A percentile compares a stretch with the other conserved stretches of the same genome.
phyloP scores from a whole-genome alignment of 1,140 invertebrate species.

The Centruroides vittatus region DNA sequence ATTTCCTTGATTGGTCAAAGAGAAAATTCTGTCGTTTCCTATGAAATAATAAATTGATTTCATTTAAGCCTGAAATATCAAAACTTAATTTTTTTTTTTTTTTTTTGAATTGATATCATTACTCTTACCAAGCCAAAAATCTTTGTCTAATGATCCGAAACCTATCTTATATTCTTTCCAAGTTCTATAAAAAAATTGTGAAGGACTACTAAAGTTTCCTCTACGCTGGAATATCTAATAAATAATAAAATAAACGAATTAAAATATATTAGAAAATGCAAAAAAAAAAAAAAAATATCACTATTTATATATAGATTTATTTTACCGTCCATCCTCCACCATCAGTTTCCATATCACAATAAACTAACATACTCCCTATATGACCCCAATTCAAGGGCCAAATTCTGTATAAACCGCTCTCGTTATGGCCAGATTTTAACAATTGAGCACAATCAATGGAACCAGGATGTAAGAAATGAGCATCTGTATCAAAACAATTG shows the following conservation, averaged over 20 bases:
- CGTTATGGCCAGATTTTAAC: conserved; percentile 13
- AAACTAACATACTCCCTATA: conserved; percentile 22
- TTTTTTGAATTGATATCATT: too few species aligned
- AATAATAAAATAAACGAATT: not conserved
- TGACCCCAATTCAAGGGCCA: conserved; percentile 7
- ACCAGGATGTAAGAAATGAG: not conserved
- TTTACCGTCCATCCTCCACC: conserved; percentile 29
- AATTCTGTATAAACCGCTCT: conserved; percentile 30
- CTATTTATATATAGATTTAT: not conserved
- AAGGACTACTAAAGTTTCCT: not conserved
- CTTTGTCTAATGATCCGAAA: conserved; percentile 1
- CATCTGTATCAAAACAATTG: too few species aligned
- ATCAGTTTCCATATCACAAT: conserved; percentile 27
- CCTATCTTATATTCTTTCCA: conserved; percentile 5
- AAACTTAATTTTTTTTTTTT: too few species aligned
- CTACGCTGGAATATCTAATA: not conserved
- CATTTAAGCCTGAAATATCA: not conserved
- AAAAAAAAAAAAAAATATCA: not conserved
- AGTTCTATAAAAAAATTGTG: conserved; percentile 3
- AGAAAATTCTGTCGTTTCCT: conserved; percentile 9
- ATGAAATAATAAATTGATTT: not conserved
- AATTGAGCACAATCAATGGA: conserved; percentile 11
- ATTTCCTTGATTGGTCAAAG: conserved; percentile 2
- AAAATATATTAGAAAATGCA: not conserved
- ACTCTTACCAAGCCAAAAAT: conserved; percentile 7